Percentiles rank a stretch among this genome's conserved stretches.
These are phyloP conservation scores for Thyatira batis DNA, from an alignment of 2,888 invertebrate species.

Conservation along the genomic window DNA sequence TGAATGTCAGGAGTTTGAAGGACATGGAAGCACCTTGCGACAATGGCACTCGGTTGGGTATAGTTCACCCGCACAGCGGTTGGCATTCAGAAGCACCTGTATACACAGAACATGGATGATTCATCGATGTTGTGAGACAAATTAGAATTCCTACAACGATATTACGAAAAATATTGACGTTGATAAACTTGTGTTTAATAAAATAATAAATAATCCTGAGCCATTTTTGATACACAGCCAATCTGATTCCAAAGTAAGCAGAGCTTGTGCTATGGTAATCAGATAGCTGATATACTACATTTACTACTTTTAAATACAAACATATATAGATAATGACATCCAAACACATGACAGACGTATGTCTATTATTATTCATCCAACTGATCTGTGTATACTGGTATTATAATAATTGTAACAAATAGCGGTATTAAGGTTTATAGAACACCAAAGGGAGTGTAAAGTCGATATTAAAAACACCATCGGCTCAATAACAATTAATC, in stretches of 20 bases:
- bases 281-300: no score
- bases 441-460: background rate
- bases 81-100: conserved; percentile 4
- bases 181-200: background rate
- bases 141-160: background rate
- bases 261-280: no score
- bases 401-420: background rate
- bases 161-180: background rate
- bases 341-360: no score
- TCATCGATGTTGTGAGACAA: background rate
- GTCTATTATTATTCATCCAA: no score
- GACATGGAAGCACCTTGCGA: background rate
- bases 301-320: no score
- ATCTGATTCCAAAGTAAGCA: no score
- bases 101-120: background rate
- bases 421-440: background rate
- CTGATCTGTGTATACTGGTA: no score
- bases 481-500: conserved; percentile 2
- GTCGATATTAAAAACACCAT: background rate
- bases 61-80: background rate
- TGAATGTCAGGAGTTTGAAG: background rate
- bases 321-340: no score
- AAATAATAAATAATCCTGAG: no score
- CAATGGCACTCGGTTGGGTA: background rate
- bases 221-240: no score